These are phyloP conservation scores for Carcharodon carcharias DNA, from an alignment of 2,797 vertebrate genomes.

Conservation along the genomic window DNA sequence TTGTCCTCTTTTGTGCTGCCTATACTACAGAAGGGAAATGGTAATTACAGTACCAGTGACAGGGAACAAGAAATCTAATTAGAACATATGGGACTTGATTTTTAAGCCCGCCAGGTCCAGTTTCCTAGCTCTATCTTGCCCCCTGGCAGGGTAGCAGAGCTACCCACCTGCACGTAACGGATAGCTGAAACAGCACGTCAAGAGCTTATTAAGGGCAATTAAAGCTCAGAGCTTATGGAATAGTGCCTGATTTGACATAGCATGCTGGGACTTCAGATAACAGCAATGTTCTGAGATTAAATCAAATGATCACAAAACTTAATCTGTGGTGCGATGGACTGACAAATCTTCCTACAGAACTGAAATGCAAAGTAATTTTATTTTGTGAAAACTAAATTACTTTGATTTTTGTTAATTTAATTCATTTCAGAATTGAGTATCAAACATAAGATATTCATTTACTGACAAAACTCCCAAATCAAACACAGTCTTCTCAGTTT, in stretches of 20 bases:
- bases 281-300: neutral
- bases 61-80: neutral
- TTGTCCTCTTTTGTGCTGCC: no score
- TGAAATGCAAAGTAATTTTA: conserved; percentile 3
- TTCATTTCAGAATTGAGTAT: neutral
- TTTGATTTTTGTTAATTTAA: neutral
- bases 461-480: neutral
- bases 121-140: neutral
- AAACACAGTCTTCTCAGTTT: neutral
- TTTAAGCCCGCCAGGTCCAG: neutral
- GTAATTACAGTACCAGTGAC: no score
- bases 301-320: neutral
- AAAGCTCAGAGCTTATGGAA: neutral
- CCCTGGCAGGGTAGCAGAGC: neutral
- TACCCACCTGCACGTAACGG: neutral
- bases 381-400: neutral
- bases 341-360: neutral
- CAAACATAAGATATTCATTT: neutral
- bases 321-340: neutral
- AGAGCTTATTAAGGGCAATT: neutral
- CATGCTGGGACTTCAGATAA: neutral
- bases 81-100: neutral
- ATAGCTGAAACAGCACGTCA: neutral
- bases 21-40: no score
- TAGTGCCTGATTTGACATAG: neutral